phyloP scores from a whole-genome alignment of 2,113 vertebrate genomes.

The Plecotus auritus region DNA sequence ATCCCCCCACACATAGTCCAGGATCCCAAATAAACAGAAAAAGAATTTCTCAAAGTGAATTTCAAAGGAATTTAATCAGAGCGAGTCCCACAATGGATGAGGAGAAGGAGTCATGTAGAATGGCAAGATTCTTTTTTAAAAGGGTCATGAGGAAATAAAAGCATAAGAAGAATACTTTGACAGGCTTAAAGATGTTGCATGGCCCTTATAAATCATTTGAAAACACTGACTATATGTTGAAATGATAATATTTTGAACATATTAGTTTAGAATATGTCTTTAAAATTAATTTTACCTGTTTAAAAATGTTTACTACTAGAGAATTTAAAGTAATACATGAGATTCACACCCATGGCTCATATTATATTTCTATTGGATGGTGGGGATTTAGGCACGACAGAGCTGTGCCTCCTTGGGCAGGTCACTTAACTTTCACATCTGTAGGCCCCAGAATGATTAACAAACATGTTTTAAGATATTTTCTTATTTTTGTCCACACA shows the following conservation, averaged over 20 bases:
- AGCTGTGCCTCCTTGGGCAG: not conserved
- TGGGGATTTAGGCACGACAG: not conserved
- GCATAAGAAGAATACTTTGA: not conserved
- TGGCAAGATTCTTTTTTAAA: not conserved
- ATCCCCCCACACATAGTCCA: not conserved
- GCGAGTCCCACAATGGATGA: not conserved
- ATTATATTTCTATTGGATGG: not conserved
- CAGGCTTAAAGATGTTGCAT: not conserved
- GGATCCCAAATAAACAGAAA: constrained; percentile 30
- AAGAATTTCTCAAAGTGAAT: not conserved
- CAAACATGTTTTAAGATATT: not conserved
- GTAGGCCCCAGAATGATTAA: not conserved
- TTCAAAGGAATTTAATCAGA: constrained; percentile 6
- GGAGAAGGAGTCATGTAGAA: not conserved
- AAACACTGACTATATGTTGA: not conserved
- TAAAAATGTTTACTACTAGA: not conserved
- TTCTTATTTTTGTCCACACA: not conserved
- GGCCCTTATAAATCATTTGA: not conserved
- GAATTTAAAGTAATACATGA: not conserved
- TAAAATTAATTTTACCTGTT: not conserved
- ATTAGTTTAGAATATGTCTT: not conserved
- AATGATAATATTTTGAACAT: not conserved
- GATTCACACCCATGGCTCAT: not conserved
- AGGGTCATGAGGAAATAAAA: not conserved
- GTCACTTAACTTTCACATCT: not conserved